Evolutionary conservation across 2,888 invertebrate genomes (phyloP).

Genomic region (Chrysomela aeneicollis): DNA sequence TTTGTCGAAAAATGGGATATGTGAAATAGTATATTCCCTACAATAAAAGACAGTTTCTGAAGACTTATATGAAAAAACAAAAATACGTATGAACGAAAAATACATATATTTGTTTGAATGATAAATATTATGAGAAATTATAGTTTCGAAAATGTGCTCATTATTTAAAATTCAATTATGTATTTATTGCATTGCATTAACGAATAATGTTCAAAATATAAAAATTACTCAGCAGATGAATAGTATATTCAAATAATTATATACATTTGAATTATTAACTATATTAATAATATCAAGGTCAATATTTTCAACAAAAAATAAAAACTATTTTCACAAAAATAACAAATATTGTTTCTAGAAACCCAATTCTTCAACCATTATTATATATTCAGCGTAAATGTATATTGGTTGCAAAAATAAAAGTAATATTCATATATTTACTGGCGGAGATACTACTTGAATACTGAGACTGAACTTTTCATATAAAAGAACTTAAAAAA

Average conservation of each 20-base stretch:
- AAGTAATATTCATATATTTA: not conserved
- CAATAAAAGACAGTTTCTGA: not conserved
- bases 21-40: slow-evolving; percentile 40
- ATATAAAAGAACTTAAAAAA: slow-evolving; percentile 33
- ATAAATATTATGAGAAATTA: slow-evolving; percentile 7
- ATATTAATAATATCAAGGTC: slow-evolving; percentile 23
- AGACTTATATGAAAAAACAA: not conserved
- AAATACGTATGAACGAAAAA: too few species aligned
- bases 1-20: slow-evolving; percentile 43
- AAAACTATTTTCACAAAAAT: slow-evolving; percentile 20
- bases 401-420: not conserved
- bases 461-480: slow-evolving; percentile 41
- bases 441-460: slow-evolving; percentile 21
- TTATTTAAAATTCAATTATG: slow-evolving; percentile 17
- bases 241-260: slow-evolving; percentile 26
- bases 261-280: slow-evolving; percentile 33
- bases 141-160: slow-evolving; percentile 1
- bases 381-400: not conserved
- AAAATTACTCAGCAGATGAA: slow-evolving; percentile 24
- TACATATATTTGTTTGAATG: not conserved
- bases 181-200: slow-evolving; percentile 5
- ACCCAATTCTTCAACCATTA: not conserved
- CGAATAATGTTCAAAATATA: slow-evolving; percentile 5
- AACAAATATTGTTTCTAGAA: slow-evolving; percentile 12
- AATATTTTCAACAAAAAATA: slow-evolving; percentile 38